Base-by-base conservation (phyloP, 2,797 vertebrate species). In the Enteromius treurensis region DNA sequence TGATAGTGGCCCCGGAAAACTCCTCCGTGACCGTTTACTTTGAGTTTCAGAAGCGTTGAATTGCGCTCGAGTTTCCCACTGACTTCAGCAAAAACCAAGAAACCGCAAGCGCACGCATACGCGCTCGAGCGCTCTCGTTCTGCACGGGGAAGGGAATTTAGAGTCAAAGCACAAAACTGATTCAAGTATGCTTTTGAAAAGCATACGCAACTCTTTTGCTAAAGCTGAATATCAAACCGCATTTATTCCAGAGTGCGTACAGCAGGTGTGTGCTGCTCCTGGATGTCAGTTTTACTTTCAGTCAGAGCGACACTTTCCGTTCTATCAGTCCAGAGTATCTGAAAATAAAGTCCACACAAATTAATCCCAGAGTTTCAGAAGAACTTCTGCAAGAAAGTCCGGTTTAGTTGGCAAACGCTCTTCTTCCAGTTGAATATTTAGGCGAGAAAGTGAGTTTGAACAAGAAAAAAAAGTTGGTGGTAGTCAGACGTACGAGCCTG, bases 1-100 rank as follows among this genome's bases (percentile, higher is more conserved):
- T 77, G 47, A 29, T 2, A 19, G 45, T 65, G 45, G 29, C 21
- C 45, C 3, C 14, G 34, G 26, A 70, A 70, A 60, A 29, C 51
- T 62, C 75, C 40, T 83, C 47, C 14, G 74, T 70, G 34, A 49
- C 37, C 40, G 65, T 83, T 60, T 45, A 77, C 17, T 58, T 11
- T 26, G 65, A 15, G 53, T 37, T 85, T 90, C 86, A 86, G 91
- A 83, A 85, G 86, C 60, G 70, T 26, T 80, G 51, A 84, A 67
- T 74, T 85, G 62, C 71, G 78, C 73, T 88, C 69, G 79, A 65
- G 70, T 84, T 89, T 90, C 81, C 79, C 80, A 84, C 88, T 78
- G 82, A 86, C 87, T 90, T 87, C 73, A 92, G 80, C 87, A 87
- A 82, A 87, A 88, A 88, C 47, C 85, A 69, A 60, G 60, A 87